These are phyloP conservation scores for Muscicapa adusta DNA, from an alignment of 2,113 vertebrate species.

Conservation along the genomic window DNA sequence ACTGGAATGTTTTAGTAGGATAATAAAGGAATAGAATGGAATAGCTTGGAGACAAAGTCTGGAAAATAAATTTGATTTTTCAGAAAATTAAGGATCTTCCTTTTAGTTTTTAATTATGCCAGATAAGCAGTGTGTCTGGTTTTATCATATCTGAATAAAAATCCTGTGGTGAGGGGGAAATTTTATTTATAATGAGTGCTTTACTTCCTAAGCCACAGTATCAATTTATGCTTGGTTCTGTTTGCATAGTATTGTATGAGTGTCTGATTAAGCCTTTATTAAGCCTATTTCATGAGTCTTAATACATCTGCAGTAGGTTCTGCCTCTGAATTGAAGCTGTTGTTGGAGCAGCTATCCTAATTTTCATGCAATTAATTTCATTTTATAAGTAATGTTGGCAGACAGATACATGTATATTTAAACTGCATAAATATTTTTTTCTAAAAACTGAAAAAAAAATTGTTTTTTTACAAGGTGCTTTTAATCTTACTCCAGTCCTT, in stretches of 20 bases:
- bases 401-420: not conserved
- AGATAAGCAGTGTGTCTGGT: not conserved
- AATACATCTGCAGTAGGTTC: not conserved
- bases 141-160: not conserved
- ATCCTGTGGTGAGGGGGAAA: not conserved
- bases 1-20: not conserved
- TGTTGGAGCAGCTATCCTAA: not conserved
- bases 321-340: not conserved
- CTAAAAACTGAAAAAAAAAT: not conserved
- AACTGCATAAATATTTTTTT: not conserved
- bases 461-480: not conserved
- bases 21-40: not conserved
- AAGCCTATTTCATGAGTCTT: not conserved
- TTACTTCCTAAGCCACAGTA: not conserved
- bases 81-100: not conserved
- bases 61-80: not conserved
- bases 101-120: not conserved
- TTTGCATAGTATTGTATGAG: not conserved
- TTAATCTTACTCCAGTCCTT: not conserved
- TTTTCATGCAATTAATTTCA: not conserved
- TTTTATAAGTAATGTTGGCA: not conserved
- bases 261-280: conserved; percentile 12
- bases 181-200: not conserved
- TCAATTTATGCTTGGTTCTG: not conserved
- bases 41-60: not conserved